A percentile compares a stretch with the other conserved stretches of the same genome.
These are phyloP conservation scores for Trichopoda pennipes DNA, from an alignment of 2,888 invertebrate genomes.

Conservation along the genomic window DNA sequence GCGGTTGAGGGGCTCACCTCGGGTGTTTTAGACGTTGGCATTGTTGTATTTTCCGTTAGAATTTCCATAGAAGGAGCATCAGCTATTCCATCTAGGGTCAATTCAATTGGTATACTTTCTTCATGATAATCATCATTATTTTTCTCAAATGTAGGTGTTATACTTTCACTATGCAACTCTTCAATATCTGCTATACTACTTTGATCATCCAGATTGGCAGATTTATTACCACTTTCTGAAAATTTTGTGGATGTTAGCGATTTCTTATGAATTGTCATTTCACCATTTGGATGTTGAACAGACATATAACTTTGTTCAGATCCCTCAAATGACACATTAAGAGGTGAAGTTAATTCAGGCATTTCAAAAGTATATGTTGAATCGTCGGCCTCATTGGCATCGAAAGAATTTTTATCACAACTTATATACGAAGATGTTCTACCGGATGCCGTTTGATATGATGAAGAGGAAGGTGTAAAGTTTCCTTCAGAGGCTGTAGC, in stretches of 20 bases:
- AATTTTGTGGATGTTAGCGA: slow-evolving; percentile 34
- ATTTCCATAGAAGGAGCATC: slow-evolving; percentile 70
- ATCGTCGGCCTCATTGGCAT: slow-evolving; percentile 78
- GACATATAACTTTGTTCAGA: slow-evolving; percentile 79
- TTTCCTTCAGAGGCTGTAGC: slow-evolving; percentile 87
- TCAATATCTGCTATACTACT: slow-evolving; percentile 74
- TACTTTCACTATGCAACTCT: slow-evolving; percentile 77
- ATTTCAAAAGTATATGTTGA: slow-evolving; percentile 75
- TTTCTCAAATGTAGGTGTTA: slow-evolving; percentile 77
- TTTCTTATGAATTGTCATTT: neutral
- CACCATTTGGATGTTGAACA: slow-evolving; percentile 66
- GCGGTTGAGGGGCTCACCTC: slow-evolving; percentile 75
- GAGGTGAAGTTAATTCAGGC: slow-evolving; percentile 78
- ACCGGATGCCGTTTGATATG: slow-evolving; percentile 86
- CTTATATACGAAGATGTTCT: slow-evolving; percentile 84
- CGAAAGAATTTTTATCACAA: slow-evolving; percentile 81
- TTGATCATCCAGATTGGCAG: slow-evolving; percentile 70
- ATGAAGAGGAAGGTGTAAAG: slow-evolving; percentile 83
- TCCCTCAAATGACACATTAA: slow-evolving; percentile 79
- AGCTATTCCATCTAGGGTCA: slow-evolving; percentile 72
- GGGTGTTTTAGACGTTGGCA: slow-evolving; percentile 74
- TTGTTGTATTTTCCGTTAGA: slow-evolving; percentile 71
- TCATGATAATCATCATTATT: slow-evolving; percentile 55
- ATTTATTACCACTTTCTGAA: slow-evolving; percentile 16
- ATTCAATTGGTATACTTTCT: slow-evolving; percentile 71